Conservation (phyloP, 2,888 invertebrate species). For the Drosophila kanekoi region DNA sequence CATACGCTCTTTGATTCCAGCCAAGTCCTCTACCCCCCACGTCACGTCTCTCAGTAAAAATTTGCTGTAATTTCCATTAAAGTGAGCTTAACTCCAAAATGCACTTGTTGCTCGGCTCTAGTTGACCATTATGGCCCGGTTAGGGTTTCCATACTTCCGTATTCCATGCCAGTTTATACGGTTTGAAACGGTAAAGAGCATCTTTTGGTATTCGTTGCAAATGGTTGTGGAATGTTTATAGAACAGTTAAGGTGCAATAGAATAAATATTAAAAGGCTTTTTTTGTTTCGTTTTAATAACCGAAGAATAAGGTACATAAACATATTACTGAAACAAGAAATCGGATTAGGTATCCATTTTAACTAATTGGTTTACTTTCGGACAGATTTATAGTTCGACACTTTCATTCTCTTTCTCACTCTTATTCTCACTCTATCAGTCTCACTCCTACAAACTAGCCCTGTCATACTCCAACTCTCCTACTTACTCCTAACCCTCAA, state of each 20-base stretch:
- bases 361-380: too few relatives aligned
- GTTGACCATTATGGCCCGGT: constrained; percentile 22
- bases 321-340: background rate
- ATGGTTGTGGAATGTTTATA: background rate
- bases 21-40: constrained; percentile 1
- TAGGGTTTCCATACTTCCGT: constrained; percentile 52
- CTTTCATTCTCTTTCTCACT: background rate
- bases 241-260: background rate
- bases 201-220: background rate
- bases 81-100: constrained; percentile 60
- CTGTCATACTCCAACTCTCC: too few relatives aligned
- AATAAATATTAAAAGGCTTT: too few relatives aligned
- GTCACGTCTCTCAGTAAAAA: background rate
- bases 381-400: too few relatives aligned
- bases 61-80: constrained; percentile 68
- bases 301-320: background rate
- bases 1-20: constrained; percentile 18
- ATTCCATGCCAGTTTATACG: constrained; percentile 30
- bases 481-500: too few relatives aligned
- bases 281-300: too few relatives aligned
- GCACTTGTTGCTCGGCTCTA: constrained; percentile 63
- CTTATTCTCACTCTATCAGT: too few relatives aligned
- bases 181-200: background rate
- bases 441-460: too few relatives aligned
- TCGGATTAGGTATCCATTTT: too few relatives aligned